Evolutionary conservation across 2,888 invertebrate genomes (phyloP), one percentile per base, ranked within the genome.

Genomic region (Cenopis cana): DNA sequence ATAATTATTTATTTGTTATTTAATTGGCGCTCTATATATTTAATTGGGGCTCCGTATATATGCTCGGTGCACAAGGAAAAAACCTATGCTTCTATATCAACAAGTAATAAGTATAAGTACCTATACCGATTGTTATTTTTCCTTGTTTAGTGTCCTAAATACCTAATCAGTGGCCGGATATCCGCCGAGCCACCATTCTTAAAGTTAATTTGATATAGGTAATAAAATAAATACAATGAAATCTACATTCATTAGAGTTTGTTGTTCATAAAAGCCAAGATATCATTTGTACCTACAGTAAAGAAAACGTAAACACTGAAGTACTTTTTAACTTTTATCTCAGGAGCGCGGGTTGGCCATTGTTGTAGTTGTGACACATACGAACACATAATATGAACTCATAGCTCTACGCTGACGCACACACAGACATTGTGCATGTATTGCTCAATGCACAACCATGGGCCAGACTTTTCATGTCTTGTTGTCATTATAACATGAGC

Each of bases 161-260:
- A 46, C 55, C 55, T 69, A 69, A 69, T 69, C 50, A 52, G 41
- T 24, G 52, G n/a, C 64, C 68, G 61, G 68, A 68, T 68, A 52
- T 69, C 69, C 69, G 64, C 57, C 38, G 64, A 29, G 52, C 50
- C 36, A 57, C 56, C 29, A 52, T 54, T 41, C 33, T 56, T 55
- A 24, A 14, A 66, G 14, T 6, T 11, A n/a, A n/a, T n/a, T n/a
- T n/a, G n/a, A n/a, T n/a, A n/a, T n/a, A 17, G 29, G 29, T 56
- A 2, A 33, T 33, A 33, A n/a, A 46, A 46, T 46, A 8, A n/a
- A 46, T 46, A 46, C n/a, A 29, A n/a, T 9, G 24, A 8, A n/a
- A 24, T 55, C 29, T 29, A n/a, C 14, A 29, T 29, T 67, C 49
- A 67, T 57, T 66, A 66, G 56, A 10, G 18, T 60, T 60, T 33